These are phyloP conservation scores for Aporrectodea caliginosa DNA, from an alignment of 1,140 invertebrate species.

Conservation along the genomic window DNA sequence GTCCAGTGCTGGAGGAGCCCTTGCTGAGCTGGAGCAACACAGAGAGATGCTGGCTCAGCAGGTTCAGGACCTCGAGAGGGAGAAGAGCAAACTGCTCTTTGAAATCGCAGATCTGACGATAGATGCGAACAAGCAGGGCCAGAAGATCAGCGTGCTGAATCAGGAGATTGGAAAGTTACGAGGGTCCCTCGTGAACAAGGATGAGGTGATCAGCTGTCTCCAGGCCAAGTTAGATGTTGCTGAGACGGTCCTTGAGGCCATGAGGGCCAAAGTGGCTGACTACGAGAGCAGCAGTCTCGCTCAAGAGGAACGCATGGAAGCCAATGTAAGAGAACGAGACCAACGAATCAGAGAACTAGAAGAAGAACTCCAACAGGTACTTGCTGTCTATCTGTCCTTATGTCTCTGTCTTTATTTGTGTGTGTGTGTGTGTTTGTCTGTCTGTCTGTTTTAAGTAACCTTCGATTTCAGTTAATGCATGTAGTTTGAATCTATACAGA, in stretches of 20 bases:
- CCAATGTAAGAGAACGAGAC: neutral
- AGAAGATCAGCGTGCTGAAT: neutral
- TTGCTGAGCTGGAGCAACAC: neutral
- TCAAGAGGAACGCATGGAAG: neutral
- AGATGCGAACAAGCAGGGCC: neutral
- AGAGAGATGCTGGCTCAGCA: neutral
- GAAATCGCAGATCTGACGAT: neutral
- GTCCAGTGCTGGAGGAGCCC: neutral
- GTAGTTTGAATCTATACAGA: too few species aligned
- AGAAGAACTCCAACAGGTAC: neutral
- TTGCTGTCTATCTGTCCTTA: too few species aligned
- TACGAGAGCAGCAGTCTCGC: neutral
- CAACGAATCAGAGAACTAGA: neutral
- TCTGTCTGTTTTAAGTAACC: too few species aligned
- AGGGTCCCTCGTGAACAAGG: neutral
- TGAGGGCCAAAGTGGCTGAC: neutral
- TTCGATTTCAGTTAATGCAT: too few species aligned
- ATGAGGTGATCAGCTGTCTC: neutral
- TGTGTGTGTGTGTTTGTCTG: too few species aligned
- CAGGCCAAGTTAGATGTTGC: neutral
- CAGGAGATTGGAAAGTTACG: neutral
- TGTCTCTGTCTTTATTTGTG: too few species aligned
- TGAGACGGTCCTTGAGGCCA: neutral
- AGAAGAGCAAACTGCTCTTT: neutral
- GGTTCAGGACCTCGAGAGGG: neutral